Percentiles rank a stretch among this genome's conserved stretches.
Evolutionary conservation across 2,113 vertebrate species (phyloP).

Genomic region (Variabilichromis moorii): DNA sequence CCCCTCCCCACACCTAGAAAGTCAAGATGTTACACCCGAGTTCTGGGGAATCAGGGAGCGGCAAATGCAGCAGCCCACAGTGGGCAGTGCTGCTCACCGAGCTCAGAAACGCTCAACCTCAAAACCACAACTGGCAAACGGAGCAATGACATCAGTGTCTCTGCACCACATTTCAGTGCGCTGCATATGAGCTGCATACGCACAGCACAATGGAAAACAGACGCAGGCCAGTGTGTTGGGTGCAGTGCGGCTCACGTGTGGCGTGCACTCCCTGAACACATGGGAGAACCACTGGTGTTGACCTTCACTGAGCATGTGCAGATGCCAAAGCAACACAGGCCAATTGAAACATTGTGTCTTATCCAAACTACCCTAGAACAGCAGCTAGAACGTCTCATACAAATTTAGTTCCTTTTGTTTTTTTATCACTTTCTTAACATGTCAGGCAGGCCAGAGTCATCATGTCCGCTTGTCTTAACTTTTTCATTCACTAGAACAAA

Average conservation of each 20-base stretch:
- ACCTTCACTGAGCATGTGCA: conserved; percentile 21
- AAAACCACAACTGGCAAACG: conserved; percentile 42
- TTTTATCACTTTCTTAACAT: not conserved
- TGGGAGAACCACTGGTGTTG: not conserved
- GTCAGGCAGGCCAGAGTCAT: not conserved
- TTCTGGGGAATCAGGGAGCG: not conserved
- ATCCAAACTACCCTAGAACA: not conserved
- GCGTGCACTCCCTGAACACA: not conserved
- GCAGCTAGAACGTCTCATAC: not conserved
- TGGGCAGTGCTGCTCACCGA: conserved; percentile 8
- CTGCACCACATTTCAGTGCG: conserved; percentile 18
- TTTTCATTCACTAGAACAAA: not conserved
- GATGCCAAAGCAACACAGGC: conserved; percentile 8
- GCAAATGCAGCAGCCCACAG: conserved; percentile 11
- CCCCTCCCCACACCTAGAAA: not conserved
- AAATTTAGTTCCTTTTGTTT: not conserved
- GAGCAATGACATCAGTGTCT: conserved; percentile 52
- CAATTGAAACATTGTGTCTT: not conserved
- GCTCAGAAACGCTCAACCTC: conserved; percentile 29
- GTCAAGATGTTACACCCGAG: conserved; percentile 6
- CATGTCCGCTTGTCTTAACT: not conserved
- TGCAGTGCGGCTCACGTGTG: not conserved
- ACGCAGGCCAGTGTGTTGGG: not conserved
- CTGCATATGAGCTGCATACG: conserved; percentile 35
- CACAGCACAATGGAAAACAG: conserved; percentile 42